These are phyloP conservation scores for Caenorhabditis wallacei DNA, from an alignment of 2,888 invertebrate genomes.

Conservation along the genomic window DNA sequence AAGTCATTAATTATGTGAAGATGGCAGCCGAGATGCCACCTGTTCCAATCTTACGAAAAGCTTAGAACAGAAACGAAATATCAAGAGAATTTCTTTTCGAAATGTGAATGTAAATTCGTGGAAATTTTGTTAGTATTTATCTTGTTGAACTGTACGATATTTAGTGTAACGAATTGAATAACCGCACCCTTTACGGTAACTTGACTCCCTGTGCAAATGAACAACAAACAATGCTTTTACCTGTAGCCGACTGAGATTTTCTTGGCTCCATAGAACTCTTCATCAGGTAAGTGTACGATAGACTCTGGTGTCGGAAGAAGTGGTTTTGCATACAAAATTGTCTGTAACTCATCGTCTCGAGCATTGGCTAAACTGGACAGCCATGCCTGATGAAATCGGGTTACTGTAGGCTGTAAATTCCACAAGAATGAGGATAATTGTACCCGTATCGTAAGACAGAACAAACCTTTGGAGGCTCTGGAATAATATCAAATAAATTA, in stretches of 20 bases:
- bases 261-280: conserved; percentile 55
- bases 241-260: conserved; percentile 59
- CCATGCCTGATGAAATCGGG: conserved; percentile 69
- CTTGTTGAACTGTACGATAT: conserved; percentile 13
- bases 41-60: conserved; percentile 33
- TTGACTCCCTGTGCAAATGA: conserved; percentile 43
- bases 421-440: not conserved
- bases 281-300: conserved; percentile 39
- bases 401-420: conserved; percentile 45
- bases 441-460: not conserved
- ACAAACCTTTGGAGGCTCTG: conserved; percentile 49
- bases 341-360: conserved; percentile 76
- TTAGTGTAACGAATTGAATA: conserved; percentile 23
- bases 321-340: conserved; percentile 79
- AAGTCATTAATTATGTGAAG: conserved; percentile 52
- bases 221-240: conserved; percentile 40
- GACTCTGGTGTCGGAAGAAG: conserved; percentile 65
- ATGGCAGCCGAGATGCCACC: conserved; percentile 49
- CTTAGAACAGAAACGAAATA: conserved; percentile 12
- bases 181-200: conserved; percentile 45
- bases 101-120: conserved; percentile 4
- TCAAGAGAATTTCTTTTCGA: not conserved
- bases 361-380: conserved; percentile 61
- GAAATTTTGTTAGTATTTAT: not conserved
- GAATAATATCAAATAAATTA: conserved; percentile 53